Percentiles rank a stretch among this genome's conserved stretches.
Evolutionary conservation across 1,140 invertebrate species (phyloP).

Genomic region (Neelides sp.): DNA sequence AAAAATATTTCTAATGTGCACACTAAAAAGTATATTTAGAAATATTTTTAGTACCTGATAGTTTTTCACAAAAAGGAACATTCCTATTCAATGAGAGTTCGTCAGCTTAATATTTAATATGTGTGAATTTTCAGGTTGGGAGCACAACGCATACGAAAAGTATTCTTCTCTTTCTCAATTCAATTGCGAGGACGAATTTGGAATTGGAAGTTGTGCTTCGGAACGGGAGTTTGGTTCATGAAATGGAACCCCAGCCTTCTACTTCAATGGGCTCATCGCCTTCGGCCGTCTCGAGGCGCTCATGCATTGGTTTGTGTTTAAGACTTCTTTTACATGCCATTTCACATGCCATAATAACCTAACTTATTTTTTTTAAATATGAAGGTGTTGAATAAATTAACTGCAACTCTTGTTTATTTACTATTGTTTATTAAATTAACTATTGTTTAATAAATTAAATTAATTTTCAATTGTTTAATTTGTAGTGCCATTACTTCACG

Average conservation of each 20-base stretch:
- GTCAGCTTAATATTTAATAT: too few species aligned
- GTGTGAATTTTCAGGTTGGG: constrained; percentile 43
- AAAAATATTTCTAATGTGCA: background rate
- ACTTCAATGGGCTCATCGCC: constrained; percentile 34
- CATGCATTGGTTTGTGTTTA: constrained; percentile 61
- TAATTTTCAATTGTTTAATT: constrained; percentile 4
- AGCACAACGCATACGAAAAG: constrained; percentile 52
- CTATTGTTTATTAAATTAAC: constrained; percentile 2
- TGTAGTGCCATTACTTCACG: constrained; percentile 71
- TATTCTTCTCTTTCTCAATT: constrained; percentile 76
- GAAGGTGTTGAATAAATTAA: background rate
- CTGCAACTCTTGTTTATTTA: background rate
- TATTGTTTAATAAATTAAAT: background rate
- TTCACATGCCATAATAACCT: background rate
- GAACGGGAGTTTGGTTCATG: constrained; percentile 52
- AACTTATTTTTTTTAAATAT: background rate
- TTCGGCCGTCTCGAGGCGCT: constrained; percentile 57
- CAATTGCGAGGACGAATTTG: constrained; percentile 80
- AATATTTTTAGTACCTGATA: constrained; percentile 2
- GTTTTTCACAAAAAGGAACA: background rate
- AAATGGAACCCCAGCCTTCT: constrained; percentile 33
- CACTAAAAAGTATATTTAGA: background rate
- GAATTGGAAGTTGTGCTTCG: constrained; percentile 81
- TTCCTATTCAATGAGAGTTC: too few species aligned
- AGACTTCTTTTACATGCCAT: background rate